Evolutionary conservation across 2,888 invertebrate species (phyloP).

Genomic region (Brachylomia viminalis): DNA sequence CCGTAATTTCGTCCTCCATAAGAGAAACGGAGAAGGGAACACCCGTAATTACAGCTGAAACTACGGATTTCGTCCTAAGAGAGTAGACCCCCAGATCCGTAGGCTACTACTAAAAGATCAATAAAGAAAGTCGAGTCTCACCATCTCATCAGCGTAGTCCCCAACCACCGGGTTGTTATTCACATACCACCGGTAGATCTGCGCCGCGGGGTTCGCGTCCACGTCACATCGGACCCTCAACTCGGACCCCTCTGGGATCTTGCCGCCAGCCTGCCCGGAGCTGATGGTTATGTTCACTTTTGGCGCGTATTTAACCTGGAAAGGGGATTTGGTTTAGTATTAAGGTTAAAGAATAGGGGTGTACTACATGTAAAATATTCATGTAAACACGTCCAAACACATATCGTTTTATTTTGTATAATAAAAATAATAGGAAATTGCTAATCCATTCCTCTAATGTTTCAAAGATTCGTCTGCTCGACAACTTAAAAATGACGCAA

Average conservation of each 20-base stretch:
- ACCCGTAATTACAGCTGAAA: no score
- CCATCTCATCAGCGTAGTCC: constrained; percentile 95
- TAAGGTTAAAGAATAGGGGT: neutral
- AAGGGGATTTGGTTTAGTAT: constrained; percentile 45
- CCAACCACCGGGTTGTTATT: constrained; percentile 96
- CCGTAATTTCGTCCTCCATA: no score
- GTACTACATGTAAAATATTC: no score
- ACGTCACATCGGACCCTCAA: constrained; percentile 92
- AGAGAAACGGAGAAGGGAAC: no score
- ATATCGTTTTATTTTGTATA: no score
- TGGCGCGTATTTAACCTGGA: constrained; percentile 96
- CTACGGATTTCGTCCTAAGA: no score
- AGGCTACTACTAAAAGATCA: neutral
- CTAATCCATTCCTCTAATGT: no score
- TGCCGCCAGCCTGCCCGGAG: constrained; percentile 70
- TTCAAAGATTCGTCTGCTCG: no score
- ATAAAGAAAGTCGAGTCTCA: constrained; percentile 74
- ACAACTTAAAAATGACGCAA: no score
- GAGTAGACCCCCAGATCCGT: no score
- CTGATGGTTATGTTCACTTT: constrained; percentile 92
- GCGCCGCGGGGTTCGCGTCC: constrained; percentile 96
- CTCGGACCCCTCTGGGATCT: constrained; percentile 82
- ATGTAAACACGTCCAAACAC: no score
- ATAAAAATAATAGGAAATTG: no score
- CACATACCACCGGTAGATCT: constrained; percentile 96